phyloP scores from a whole-genome alignment of 2,888 invertebrate genomes.

The Spisula subtruncata region DNA sequence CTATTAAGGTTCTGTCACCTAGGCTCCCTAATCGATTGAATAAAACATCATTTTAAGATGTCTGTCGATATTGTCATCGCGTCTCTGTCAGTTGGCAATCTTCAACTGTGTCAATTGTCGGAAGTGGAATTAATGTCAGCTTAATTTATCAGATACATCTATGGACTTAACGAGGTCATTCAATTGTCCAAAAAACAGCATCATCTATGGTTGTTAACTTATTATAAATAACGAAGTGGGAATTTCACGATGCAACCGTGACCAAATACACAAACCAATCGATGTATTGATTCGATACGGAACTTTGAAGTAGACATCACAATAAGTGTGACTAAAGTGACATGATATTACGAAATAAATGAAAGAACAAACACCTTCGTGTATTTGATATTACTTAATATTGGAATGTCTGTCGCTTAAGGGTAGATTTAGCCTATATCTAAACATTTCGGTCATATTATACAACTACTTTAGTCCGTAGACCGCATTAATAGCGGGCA shows the following conservation, averaged over 20 bases:
- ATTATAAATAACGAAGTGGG: neutral
- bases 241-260: neutral
- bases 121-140: neutral
- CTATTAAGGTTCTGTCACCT: too few species aligned
- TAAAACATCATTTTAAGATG: too few species aligned
- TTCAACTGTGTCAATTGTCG: neutral
- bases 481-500: neutral
- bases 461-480: neutral
- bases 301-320: neutral
- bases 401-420: neutral
- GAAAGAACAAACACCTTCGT: neutral
- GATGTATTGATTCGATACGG: neutral
- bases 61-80: too few species aligned
- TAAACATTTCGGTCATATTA: neutral
- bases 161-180: neutral
- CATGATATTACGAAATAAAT: neutral
- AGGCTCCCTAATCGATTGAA: too few species aligned
- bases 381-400: neutral
- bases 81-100: neutral
- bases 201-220: neutral
- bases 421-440: neutral
- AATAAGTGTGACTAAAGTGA: neutral
- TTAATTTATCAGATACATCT: neutral
- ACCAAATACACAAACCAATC: neutral
- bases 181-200: neutral